Base-by-base conservation (phyloP, 2,888 invertebrate genomes). In the Aporophyla lueneburgensis region DNA sequence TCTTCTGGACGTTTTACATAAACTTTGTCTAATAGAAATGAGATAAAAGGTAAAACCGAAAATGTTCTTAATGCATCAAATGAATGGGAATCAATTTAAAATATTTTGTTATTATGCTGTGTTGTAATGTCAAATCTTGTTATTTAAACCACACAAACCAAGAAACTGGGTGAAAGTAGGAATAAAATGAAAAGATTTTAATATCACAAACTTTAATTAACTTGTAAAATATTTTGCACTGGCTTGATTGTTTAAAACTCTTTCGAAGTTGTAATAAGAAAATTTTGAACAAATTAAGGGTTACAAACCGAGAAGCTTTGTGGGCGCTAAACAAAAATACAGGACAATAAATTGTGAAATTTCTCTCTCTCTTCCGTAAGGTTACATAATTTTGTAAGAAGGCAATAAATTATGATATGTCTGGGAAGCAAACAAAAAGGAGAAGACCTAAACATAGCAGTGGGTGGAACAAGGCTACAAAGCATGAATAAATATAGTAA, bases 181-280 rank as follows among this genome's bases (percentile, higher is more conserved):
- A 87, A 86, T 81, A 83, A 87, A 88, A 86, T 82, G 81, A 80
- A 74, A 86, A 86, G 78, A 81, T 85, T 73, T 75, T 85, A 86
- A 84, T 82, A 84, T 69, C 81, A 84, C 63, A 87, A 89, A 89
- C 85, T 91, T 90, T 88, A 89, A 89, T 91, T 89, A 88, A 88
- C 85, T 90, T 88, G 74, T 61, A 59, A 78, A 88, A 87, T 70
- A 77, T 79, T 75, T 79, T 79, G 24, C 46, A 70, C 68, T 71
- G 71, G 49, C 43, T 83, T 82, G 78, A 82, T 78, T 78, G 65
- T 83, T 78, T 33, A 53, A 66, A 69, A 61, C 46, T 69, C 40
- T 81, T 76, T 51, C 9, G 19, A 56, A 71, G 56, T 82, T 67
- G 14, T 58, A 70, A 66, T 46, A 59, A 70, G 16, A 62, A 59